A percentile compares a stretch with the other conserved stretches of the same genome.
Evolutionary conservation across 2,797 vertebrate species (phyloP).

Genomic region (Capromys pilorides): DNA sequence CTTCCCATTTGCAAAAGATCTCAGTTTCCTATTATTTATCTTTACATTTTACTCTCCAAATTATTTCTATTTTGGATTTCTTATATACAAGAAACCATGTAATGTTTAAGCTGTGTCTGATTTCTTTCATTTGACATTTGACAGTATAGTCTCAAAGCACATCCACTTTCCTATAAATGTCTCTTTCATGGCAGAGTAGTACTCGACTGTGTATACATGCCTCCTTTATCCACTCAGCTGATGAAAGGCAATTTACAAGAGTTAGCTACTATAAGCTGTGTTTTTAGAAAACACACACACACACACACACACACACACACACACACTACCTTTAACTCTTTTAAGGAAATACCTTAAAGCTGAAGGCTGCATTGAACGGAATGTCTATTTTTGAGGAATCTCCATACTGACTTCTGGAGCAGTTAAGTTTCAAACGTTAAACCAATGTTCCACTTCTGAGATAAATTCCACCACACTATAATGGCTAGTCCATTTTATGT

Average conservation of each 20-base stretch:
- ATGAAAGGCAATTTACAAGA: neutral
- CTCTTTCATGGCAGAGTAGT: neutral
- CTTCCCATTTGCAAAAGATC: neutral
- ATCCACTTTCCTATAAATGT: neutral
- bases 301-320: too few species aligned
- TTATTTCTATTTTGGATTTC: neutral
- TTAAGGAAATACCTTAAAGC: neutral
- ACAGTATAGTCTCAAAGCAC: neutral
- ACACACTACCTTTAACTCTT: too few species aligned
- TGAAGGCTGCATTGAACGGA: neutral
- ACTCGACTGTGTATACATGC: neutral
- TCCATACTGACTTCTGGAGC: neutral
- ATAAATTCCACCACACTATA: neutral
- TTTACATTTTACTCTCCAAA: neutral
- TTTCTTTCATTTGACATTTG: neutral
- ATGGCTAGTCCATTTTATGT: neutral
- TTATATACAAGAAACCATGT: neutral
- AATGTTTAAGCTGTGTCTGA: neutral
- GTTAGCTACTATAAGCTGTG: neutral
- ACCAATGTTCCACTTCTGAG: neutral
- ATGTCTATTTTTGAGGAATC: neutral
- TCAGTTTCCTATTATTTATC: neutral
- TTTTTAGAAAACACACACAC: neutral
- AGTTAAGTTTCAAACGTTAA: conserved; percentile 44
- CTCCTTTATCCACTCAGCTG: neutral